Evolutionary conservation across 2,113 vertebrate genomes (phyloP), one percentile per base, ranked within the genome.

Genomic region (Crocuta crocuta): DNA sequence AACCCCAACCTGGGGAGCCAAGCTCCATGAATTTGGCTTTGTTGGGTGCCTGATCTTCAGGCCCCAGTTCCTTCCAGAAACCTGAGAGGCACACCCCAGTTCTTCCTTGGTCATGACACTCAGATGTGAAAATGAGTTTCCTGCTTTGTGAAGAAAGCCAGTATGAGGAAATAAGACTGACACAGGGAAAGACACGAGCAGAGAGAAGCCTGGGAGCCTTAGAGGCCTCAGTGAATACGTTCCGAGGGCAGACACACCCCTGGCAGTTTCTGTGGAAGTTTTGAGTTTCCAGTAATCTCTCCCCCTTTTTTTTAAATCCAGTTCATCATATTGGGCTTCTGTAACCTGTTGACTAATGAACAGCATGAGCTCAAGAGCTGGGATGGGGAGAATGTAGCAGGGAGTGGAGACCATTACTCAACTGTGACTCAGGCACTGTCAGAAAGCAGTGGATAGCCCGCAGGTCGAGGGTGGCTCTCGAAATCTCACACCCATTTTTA

Each of bases 361-460:
- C 28, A 84, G 53, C 10, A 39, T 61, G 33, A n/a, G n/a, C 65
- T 48, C 7, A 3, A 8, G 8, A 43, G 35, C 55, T 26, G 7
- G 39, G 76, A 15, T 4, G 26, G 58, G 21, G 43, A 16, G 43
- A 33, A 2, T 16, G 50, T 10, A n/a, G 28, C 13, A 0, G 76
- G 15, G 19, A 3, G 8, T 23, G 26, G 43, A 26, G 31, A 4
- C 58, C 21, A 5, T n/a, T 17, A 10, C 19, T 61, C 68, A 45
- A 24, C 26, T 10, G 10, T 26, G 88, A 50, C 2, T 23, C 11
- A 33, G 50, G 4, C 19, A 45, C 80, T 2, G 0, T 39, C 79
- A 10, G 23, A 4, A 2, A 0, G 2, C 1, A 23, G 39, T 6
- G 12, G 55, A 12, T 16, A 7, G 13, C 7, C 23, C 55, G 16